Conservation (phyloP, 2,888 invertebrate genomes). For the Tanypteryx hageni region DNA sequence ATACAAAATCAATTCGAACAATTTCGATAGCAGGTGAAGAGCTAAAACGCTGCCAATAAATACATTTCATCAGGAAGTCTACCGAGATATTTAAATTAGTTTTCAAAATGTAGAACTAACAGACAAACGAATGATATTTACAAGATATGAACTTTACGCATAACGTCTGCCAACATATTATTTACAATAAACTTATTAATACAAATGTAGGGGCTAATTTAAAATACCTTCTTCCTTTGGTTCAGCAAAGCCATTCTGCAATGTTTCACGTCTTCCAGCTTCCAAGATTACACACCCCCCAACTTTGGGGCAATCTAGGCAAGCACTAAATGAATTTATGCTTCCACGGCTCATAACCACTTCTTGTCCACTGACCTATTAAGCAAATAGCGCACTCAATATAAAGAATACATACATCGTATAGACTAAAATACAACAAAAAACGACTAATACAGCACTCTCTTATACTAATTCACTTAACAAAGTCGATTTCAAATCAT, state of each 20-base stretch:
- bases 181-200: background rate
- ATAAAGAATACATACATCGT: background rate
- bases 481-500: background rate
- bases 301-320: constrained; percentile 57
- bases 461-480: background rate
- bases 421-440: background rate
- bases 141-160: background rate
- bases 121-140: too few relatives aligned
- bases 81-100: too few relatives aligned
- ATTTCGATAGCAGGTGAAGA: too few relatives aligned
- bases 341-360: constrained; percentile 62
- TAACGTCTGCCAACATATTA: background rate
- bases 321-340: constrained; percentile 48
- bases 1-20: too few relatives aligned
- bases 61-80: too few relatives aligned
- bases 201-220: background rate
- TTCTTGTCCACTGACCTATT: constrained; percentile 55
- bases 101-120: too few relatives aligned
- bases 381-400: background rate
- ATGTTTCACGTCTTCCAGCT: constrained; percentile 28
- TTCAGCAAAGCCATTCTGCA: constrained; percentile 52
- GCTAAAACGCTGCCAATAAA: too few relatives aligned
- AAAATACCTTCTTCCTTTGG: constrained; percentile 45
- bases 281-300: constrained; percentile 50
- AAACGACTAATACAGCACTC: background rate